Evolutionary conservation across 1,140 invertebrate species (phyloP).

Genomic region (Drosophila burlai): DNA sequence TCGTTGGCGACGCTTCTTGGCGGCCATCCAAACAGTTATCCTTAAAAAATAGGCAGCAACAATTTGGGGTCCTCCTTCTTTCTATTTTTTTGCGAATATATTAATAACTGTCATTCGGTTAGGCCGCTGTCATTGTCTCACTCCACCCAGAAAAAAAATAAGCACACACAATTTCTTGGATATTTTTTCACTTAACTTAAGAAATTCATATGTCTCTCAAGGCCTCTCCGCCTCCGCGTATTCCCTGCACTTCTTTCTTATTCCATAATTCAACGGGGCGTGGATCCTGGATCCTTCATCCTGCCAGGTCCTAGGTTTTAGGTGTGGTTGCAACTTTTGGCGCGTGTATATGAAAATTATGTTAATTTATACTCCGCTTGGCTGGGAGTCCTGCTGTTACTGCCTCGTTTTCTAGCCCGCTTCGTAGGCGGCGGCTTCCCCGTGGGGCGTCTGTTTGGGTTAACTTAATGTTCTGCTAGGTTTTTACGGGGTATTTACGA

Average conservation of each 20-base stretch:
- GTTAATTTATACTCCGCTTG: slow-evolving; percentile 67
- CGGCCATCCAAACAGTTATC: slow-evolving; percentile 52
- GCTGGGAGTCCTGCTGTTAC: slow-evolving; percentile 35
- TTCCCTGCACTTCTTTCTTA: slow-evolving; percentile 15
- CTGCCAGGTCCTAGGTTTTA: slow-evolving; percentile 13
- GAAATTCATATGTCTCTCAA: slow-evolving; percentile 52
- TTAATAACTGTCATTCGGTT: slow-evolving; percentile 75
- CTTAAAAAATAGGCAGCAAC: slow-evolving; percentile 64
- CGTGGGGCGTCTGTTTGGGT: slow-evolving; percentile 20
- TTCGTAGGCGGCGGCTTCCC: slow-evolving; percentile 30
- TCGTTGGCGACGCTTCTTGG: slow-evolving; percentile 74
- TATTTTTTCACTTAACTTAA: slow-evolving; percentile 48
- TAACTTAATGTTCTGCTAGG: slow-evolving; percentile 34
- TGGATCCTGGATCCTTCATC: slow-evolving; percentile 15
- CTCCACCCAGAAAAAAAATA: background rate
- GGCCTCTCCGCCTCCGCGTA: slow-evolving; percentile 11
- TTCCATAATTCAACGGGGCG: slow-evolving; percentile 37
- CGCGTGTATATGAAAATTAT: slow-evolving; percentile 77
- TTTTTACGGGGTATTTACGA: background rate
- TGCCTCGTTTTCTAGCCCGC: slow-evolving; percentile 31
- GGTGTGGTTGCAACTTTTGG: slow-evolving; percentile 60
- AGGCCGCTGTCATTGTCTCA: slow-evolving; percentile 38
- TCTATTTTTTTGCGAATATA: slow-evolving; percentile 28
- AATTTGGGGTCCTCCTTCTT: slow-evolving; percentile 17
- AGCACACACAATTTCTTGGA: slow-evolving; percentile 35